phyloP scores from a whole-genome alignment of 1,140 invertebrate genomes.

The Batillaria attramentaria region DNA sequence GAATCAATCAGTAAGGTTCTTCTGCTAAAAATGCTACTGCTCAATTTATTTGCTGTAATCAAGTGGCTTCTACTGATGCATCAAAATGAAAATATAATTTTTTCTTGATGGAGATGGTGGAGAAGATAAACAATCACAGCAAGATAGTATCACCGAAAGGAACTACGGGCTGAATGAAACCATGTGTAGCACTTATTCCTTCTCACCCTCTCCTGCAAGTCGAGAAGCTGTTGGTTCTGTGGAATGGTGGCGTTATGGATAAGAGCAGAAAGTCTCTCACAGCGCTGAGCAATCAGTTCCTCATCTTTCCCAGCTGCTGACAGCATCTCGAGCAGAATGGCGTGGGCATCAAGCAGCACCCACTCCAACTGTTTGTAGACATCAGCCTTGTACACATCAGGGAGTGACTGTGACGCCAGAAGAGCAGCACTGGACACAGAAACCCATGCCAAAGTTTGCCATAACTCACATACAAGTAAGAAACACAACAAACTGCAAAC shows the following conservation, averaged over 20 bases:
- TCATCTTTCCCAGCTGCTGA: slow-evolving; percentile 44
- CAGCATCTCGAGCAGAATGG: slow-evolving; percentile 58
- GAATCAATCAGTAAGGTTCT: no score
- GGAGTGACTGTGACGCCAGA: slow-evolving; percentile 61
- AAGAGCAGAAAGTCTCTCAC: slow-evolving; percentile 64
- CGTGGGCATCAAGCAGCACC: slow-evolving; percentile 68
- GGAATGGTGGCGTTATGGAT: slow-evolving; percentile 66
- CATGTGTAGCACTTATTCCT: not conserved
- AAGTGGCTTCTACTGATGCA: no score
- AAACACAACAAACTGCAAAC: no score
- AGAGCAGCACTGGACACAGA: slow-evolving; percentile 58
- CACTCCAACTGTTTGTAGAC: slow-evolving; percentile 69
- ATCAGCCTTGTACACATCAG: slow-evolving; percentile 61
- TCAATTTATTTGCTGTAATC: no score
- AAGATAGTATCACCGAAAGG: no score
- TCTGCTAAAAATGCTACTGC: no score
- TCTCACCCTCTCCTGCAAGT: slow-evolving; percentile 65
- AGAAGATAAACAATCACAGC: slow-evolving; percentile 3
- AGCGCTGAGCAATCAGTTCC: slow-evolving; percentile 61
- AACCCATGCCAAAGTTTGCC: not conserved
- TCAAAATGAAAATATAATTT: no score
- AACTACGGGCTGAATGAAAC: not conserved
- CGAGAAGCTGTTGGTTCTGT: slow-evolving; percentile 60
- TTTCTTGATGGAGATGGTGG: not conserved
- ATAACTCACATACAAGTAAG: not conserved